Conservation (phyloP, 2,113 vertebrate genomes). For the Tinamus guttatus region DNA sequence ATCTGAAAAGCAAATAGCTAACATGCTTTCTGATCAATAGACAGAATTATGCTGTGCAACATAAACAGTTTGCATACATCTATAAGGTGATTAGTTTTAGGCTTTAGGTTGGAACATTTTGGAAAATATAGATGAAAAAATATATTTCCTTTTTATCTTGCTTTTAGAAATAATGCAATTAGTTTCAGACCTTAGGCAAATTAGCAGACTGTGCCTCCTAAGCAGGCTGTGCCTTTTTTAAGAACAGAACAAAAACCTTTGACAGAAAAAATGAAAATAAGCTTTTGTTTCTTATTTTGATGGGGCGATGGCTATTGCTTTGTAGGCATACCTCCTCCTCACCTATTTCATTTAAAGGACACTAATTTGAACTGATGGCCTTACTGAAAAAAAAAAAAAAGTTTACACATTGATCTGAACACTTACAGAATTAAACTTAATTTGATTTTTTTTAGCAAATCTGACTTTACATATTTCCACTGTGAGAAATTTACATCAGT, state of each 20-base stretch:
- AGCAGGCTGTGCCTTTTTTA: neutral
- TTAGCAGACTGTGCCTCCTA: no score
- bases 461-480: neutral
- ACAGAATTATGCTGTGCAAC: no score
- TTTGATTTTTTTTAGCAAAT: neutral
- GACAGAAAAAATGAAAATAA: neutral
- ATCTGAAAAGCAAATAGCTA: no score
- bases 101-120: neutral
- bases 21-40: no score
- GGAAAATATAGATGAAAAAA: neutral
- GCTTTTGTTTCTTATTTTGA: neutral
- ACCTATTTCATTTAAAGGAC: neutral
- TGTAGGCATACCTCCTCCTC: neutral
- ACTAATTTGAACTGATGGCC: neutral
- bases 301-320: neutral
- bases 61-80: neutral
- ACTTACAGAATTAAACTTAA: neutral
- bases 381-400: neutral
- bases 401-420: neutral
- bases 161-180: neutral
- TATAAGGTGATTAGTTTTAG: neutral
- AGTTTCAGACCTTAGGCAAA: neutral
- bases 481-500: neutral
- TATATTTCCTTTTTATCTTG: neutral
- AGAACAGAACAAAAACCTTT: neutral